Conservation (phyloP, 2,113 vertebrate genomes). For the Balaenoptera acutorostrata region DNA sequence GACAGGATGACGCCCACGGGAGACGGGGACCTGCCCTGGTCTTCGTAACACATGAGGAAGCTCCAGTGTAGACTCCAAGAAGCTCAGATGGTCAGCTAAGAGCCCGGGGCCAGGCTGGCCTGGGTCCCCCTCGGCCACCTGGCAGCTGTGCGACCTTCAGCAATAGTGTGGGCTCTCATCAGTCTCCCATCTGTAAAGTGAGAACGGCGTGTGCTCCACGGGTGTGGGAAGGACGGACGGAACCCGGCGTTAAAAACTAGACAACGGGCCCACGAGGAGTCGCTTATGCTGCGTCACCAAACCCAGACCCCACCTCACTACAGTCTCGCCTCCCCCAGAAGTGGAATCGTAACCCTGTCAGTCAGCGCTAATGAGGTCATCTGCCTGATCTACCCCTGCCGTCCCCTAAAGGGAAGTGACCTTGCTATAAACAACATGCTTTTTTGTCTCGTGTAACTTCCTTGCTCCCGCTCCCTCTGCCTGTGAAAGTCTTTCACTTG, state of each 20-base stretch:
- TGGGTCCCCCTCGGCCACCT: neutral
- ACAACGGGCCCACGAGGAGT: neutral
- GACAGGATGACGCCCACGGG: neutral
- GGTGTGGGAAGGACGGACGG: neutral
- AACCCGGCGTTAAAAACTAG: neutral
- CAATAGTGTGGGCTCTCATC: neutral
- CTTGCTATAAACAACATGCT: neutral
- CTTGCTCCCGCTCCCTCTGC: neutral
- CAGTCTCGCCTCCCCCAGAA: neutral
- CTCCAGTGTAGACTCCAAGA: neutral
- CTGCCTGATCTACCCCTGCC: neutral
- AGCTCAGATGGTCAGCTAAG: neutral
- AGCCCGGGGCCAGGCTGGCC: neutral
- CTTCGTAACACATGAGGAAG: neutral
- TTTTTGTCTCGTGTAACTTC: neutral
- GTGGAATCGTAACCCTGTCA: neutral
- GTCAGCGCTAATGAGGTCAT: neutral
- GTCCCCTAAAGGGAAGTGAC: neutral
- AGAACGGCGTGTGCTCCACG: neutral
- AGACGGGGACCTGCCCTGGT: neutral
- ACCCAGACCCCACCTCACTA: neutral
- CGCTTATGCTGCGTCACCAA: neutral
- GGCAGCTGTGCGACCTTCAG: neutral
- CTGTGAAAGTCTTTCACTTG: neutral
- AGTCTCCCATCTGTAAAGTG: neutral